Evolutionary conservation across 2,113 vertebrate genomes (phyloP).

Genomic region (Chlorodrepanis virens): DNA sequence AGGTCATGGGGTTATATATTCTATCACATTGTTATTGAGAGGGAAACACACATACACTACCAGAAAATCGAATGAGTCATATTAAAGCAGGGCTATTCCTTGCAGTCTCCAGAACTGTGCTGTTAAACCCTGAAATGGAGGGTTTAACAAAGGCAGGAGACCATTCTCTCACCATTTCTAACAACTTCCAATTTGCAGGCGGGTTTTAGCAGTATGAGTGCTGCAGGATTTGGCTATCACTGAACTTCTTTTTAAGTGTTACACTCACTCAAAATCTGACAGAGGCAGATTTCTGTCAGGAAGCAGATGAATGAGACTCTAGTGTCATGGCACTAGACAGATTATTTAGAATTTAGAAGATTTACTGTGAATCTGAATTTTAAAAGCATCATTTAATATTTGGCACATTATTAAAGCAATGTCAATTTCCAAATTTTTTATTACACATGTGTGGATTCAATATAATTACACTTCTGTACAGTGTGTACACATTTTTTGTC

Average conservation of each 20-base stretch:
- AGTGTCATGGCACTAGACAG: background rate
- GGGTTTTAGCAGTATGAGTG: background rate
- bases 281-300: background rate
- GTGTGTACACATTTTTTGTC: background rate
- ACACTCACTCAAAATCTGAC: background rate
- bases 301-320: background rate
- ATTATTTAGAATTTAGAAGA: background rate
- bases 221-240: background rate
- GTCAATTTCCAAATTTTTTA: background rate
- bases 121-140: background rate
- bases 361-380: background rate
- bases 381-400: background rate
- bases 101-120: background rate
- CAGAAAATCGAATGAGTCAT: background rate
- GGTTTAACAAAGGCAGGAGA: slow-evolving; percentile 5
- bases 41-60: background rate
- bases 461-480: background rate
- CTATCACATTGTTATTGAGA: background rate
- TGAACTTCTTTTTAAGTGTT: background rate
- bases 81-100: background rate
- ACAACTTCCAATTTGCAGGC: background rate
- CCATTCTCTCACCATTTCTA: background rate
- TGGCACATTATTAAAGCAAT: background rate
- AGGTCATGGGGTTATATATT: background rate
- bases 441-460: background rate